These are phyloP conservation scores for Phalanger gymnotis DNA, from an alignment of 2,797 vertebrate genomes.

Conservation along the genomic window DNA sequence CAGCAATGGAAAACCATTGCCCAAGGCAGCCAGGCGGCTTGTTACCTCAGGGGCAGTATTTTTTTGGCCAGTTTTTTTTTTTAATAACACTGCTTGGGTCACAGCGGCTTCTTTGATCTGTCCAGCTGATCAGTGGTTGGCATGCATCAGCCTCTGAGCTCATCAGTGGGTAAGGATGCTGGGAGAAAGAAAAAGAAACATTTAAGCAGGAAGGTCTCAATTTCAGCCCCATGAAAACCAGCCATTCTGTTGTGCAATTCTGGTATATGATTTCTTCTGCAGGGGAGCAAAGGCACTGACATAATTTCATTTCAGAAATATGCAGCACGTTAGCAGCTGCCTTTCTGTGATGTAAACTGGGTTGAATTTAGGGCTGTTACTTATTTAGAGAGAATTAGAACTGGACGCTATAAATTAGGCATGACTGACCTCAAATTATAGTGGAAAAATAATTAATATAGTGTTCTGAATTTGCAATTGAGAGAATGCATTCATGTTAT, in stretches of 20 bases:
- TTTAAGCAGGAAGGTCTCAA: not conserved
- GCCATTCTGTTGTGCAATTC: not conserved
- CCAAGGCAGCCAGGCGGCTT: not conserved
- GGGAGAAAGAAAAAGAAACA: not conserved
- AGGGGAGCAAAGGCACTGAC: constrained; percentile 11
- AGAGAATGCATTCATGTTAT: not conserved
- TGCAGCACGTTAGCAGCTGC: not conserved
- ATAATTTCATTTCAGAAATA: constrained; percentile 41
- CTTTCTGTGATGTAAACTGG: constrained; percentile 11
- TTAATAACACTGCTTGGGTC: not conserved
- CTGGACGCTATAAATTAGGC: constrained; percentile 30
- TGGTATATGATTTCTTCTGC: not conserved
- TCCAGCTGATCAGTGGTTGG: not conserved
- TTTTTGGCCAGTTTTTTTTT: not conserved
- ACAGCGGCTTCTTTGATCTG: not conserved
- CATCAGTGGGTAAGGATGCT: not conserved
- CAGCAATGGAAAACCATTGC: not conserved
- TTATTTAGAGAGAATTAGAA: constrained; percentile 11
- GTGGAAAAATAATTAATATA: not conserved
- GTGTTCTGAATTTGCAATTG: not conserved
- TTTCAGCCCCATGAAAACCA: not conserved
- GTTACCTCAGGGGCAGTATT: not conserved
- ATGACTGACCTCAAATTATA: constrained; percentile 36
- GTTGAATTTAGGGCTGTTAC: constrained; percentile 17
- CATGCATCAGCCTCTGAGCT: not conserved